Evolutionary conservation across 2,797 vertebrate species (phyloP).

Genomic region (Aselliscus stoliczkanus): DNA sequence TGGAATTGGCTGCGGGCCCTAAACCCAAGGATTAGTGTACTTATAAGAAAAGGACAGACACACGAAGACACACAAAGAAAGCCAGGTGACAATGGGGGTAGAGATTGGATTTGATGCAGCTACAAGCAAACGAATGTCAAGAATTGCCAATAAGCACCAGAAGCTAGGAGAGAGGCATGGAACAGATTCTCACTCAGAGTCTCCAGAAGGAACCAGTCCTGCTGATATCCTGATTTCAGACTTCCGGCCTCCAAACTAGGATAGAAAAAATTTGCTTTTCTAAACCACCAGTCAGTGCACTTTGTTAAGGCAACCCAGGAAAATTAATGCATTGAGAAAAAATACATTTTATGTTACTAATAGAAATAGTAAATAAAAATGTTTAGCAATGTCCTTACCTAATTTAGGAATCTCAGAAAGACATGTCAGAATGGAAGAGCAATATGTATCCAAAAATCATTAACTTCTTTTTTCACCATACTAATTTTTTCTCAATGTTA

Average conservation of each 20-base stretch:
- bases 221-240: background rate
- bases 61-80: background rate
- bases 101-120: background rate
- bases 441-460: background rate
- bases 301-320: background rate
- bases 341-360: background rate
- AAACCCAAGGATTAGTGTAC: background rate
- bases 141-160: background rate
- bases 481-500: background rate
- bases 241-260: background rate
- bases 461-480: background rate
- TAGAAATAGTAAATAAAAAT: background rate
- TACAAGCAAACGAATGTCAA: background rate
- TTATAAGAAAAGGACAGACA: background rate
- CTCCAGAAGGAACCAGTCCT: background rate
- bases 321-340: background rate
- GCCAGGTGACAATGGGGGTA: background rate
- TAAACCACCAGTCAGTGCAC: background rate
- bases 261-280: background rate
- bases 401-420: background rate
- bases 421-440: background rate
- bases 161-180: background rate
- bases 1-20: fast-evolving
- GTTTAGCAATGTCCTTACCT: background rate
- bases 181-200: background rate